These are phyloP conservation scores for Erythrolamprus reginae DNA, from an alignment of 2,113 vertebrate genomes.

Conservation along the genomic window DNA sequence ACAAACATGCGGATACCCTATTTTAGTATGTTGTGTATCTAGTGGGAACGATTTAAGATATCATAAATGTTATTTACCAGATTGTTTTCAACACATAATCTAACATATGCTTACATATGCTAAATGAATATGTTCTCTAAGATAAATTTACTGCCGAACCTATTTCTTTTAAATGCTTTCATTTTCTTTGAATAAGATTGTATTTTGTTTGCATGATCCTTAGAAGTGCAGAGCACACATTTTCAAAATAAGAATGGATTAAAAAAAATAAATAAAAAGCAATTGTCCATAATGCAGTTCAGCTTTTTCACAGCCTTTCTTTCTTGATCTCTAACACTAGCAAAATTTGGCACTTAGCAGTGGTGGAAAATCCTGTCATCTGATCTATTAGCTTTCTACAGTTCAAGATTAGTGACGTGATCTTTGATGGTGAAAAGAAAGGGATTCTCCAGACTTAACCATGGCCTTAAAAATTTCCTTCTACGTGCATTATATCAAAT, in stretches of 20 bases:
- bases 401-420: background rate
- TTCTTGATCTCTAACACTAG: background rate
- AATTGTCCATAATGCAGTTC: background rate
- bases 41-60: background rate
- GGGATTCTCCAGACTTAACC: background rate
- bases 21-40: background rate
- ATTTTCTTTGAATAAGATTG: background rate
- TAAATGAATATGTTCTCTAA: background rate
- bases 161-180: background rate
- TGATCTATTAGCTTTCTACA: background rate
- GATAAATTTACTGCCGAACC: background rate
- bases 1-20: background rate
- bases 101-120: background rate
- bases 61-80: background rate
- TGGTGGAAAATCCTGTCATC: background rate
- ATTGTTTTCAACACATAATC: background rate
- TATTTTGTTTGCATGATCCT: background rate
- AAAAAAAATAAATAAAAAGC: background rate
- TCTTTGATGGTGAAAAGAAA: conserved; percentile 2
- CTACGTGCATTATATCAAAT: background rate
- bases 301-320: background rate
- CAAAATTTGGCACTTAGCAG: background rate
- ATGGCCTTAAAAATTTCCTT: background rate
- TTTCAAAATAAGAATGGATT: background rate
- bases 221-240: background rate